A percentile compares a stretch with the other conserved stretches of the same genome.
phyloP scores from a whole-genome alignment of 2,113 vertebrate species.

The Gnathonemus longibarbis region DNA sequence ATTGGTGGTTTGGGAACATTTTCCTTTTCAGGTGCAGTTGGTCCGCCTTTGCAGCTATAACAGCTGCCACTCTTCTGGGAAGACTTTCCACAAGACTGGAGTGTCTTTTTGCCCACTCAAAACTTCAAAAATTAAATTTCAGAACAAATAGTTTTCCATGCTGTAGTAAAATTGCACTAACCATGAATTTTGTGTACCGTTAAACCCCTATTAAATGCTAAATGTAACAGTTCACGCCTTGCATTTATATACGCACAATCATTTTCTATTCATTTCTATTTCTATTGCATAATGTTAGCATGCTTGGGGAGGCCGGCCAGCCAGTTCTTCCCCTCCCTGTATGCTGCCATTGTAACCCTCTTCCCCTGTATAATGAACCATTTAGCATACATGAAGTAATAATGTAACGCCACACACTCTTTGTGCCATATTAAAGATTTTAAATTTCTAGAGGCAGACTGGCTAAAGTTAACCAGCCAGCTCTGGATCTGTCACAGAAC shows the following conservation, averaged over 20 bases:
- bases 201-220: background rate
- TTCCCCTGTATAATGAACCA: background rate
- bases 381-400: background rate
- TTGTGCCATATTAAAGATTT: background rate
- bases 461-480: background rate
- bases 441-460: background rate
- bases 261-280: background rate
- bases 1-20: background rate
- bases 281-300: background rate
- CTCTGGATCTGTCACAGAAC: background rate
- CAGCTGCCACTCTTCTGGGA: background rate
- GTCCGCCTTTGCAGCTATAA: background rate
- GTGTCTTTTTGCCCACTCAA: background rate
- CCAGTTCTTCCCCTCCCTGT: background rate
- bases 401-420: background rate
- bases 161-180: background rate
- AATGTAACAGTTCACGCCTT: background rate
- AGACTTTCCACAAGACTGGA: background rate
- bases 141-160: background rate
- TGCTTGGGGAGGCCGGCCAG: background rate
- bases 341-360: background rate
- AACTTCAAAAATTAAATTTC: background rate
- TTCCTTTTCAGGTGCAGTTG: background rate
- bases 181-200: background rate
- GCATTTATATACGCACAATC: background rate